Conservation (phyloP, 2,113 vertebrate species). For the Callochromis pleurospilus region DNA sequence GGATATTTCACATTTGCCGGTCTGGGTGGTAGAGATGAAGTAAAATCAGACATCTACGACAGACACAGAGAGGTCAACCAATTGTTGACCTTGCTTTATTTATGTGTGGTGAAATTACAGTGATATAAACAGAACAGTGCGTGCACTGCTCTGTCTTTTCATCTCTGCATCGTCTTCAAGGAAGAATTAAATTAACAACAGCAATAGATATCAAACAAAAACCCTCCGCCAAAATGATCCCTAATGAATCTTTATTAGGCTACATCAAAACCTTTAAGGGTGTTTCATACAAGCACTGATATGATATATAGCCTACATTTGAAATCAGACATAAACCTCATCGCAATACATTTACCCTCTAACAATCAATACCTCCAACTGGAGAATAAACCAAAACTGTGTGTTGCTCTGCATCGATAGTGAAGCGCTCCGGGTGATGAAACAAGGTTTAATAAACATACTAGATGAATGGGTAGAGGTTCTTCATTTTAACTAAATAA, state of each 20-base stretch:
- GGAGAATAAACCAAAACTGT: background rate
- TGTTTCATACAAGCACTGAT: background rate
- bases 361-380: background rate
- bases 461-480: background rate
- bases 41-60: background rate
- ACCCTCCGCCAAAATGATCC: background rate
- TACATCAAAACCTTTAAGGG: background rate
- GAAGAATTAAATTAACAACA: background rate
- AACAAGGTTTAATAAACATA: background rate
- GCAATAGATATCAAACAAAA: background rate
- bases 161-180: background rate
- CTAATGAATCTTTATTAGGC: background rate
- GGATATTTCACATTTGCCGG: background rate
- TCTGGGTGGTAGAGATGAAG: background rate
- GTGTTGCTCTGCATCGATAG: background rate
- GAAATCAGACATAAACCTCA: background rate
- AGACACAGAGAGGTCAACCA: background rate
- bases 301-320: background rate
- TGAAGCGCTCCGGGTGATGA: background rate
- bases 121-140: fast-evolving
- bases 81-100: background rate
- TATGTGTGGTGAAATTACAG: background rate
- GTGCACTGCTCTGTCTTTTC: background rate
- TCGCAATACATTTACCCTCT: background rate
- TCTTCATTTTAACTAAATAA: background rate